Evolutionary conservation across 2,113 vertebrate genomes (phyloP).

Genomic region (Pseudonaja textilis): DNA sequence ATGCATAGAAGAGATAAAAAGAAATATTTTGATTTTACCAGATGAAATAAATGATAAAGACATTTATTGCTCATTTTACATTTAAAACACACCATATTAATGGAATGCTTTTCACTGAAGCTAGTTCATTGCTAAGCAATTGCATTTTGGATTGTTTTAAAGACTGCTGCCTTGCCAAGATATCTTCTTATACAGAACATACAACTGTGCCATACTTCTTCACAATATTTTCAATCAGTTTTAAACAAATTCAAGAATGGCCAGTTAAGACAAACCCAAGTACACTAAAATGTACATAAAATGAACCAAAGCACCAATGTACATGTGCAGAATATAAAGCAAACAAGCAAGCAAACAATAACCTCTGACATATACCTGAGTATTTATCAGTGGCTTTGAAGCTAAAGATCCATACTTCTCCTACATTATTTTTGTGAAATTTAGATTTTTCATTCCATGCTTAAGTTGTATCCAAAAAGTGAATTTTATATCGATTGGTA

Average conservation of each 20-base stretch:
- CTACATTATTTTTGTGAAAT: no score
- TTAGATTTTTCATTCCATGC: no score
- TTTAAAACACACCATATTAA: not conserved
- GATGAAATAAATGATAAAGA: conserved; percentile 45
- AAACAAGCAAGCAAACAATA: no score
- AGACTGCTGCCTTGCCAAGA: not conserved
- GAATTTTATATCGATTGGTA: no score
- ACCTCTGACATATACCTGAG: no score
- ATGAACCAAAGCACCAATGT: not conserved
- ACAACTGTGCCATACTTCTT: not conserved
- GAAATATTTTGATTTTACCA: conserved; percentile 36
- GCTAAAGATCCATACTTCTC: no score
- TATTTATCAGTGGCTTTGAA: no score
- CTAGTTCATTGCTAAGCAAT: not conserved
- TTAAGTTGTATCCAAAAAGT: no score
- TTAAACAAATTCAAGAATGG: not conserved
- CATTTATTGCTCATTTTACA: not conserved
- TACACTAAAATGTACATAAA: not conserved
- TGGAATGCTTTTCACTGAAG: not conserved
- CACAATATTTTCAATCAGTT: not conserved
- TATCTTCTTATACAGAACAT: not conserved
- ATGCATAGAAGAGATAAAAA: conserved; percentile 57
- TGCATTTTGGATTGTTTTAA: not conserved
- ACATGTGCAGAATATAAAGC: not conserved
- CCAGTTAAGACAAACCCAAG: not conserved